Conservation (phyloP, 2,113 vertebrate genomes). For the Calyptommatus sinebrachiatus region DNA sequence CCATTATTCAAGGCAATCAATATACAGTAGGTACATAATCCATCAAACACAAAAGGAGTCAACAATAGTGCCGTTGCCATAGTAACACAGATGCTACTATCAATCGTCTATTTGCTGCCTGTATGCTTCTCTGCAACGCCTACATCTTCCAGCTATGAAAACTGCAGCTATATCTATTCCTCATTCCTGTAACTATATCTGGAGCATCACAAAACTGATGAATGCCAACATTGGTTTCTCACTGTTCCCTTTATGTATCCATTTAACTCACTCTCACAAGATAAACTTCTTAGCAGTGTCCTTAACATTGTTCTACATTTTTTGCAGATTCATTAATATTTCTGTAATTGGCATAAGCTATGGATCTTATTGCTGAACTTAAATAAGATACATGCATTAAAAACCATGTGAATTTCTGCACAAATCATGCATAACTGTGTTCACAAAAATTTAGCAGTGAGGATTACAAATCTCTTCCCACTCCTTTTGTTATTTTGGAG, state of each 20-base stretch:
- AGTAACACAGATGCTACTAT: background rate
- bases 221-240: slow-evolving; percentile 29
- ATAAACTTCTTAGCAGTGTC: background rate
- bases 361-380: background rate
- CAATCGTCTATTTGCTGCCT: background rate
- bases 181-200: slow-evolving; percentile 36
- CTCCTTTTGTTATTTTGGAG: background rate
- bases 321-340: background rate
- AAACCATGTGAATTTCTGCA: background rate
- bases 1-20: slow-evolving; percentile 5
- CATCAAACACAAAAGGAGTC: background rate
- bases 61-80: slow-evolving; percentile 15
- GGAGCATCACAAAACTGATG: slow-evolving; percentile 36
- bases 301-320: background rate
- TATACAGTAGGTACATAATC: background rate
- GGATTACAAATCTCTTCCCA: background rate
- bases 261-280: slow-evolving; percentile 1
- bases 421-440: background rate
- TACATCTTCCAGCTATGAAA: background rate
- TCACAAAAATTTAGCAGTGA: background rate
- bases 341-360: fast-evolving
- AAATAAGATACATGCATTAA: background rate
- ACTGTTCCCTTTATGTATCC: background rate
- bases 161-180: slow-evolving; percentile 18
- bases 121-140: background rate